phyloP scores from a whole-genome alignment of 2,888 invertebrate species.

The Nomada fucata region DNA sequence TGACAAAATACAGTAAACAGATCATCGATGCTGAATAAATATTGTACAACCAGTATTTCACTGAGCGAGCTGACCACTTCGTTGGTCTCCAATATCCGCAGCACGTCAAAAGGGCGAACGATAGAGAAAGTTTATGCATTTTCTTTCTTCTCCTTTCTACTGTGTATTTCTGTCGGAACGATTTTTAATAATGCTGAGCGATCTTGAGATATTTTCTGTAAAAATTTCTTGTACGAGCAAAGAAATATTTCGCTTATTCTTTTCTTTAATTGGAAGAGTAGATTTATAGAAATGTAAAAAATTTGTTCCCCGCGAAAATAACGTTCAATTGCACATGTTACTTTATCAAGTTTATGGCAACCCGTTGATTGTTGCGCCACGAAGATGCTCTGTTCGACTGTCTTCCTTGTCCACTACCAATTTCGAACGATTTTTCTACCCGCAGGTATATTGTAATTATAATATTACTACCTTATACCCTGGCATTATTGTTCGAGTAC shows the following conservation, averaged over 20 bases:
- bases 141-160: background rate
- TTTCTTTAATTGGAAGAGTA: background rate
- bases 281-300: background rate
- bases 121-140: constrained; percentile 57
- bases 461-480: background rate
- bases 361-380: background rate
- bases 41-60: constrained; percentile 55
- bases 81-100: constrained; percentile 63
- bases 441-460: background rate
- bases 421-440: constrained; percentile 1
- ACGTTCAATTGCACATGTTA: background rate
- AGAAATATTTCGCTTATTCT: background rate
- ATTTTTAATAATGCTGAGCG: background rate
- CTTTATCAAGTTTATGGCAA: background rate
- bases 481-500: too few species aligned
- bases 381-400: background rate
- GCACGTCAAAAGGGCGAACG: constrained; percentile 58
- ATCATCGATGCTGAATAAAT: constrained; percentile 57
- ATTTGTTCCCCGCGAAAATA: background rate
- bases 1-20: constrained; percentile 34
- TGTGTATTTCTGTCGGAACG: background rate
- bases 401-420: background rate
- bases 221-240: too few species aligned
- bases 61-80: constrained; percentile 39
- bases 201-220: too few species aligned